Conservation (phyloP, 2,888 invertebrate genomes). For the Cryptosula pallasiana region DNA sequence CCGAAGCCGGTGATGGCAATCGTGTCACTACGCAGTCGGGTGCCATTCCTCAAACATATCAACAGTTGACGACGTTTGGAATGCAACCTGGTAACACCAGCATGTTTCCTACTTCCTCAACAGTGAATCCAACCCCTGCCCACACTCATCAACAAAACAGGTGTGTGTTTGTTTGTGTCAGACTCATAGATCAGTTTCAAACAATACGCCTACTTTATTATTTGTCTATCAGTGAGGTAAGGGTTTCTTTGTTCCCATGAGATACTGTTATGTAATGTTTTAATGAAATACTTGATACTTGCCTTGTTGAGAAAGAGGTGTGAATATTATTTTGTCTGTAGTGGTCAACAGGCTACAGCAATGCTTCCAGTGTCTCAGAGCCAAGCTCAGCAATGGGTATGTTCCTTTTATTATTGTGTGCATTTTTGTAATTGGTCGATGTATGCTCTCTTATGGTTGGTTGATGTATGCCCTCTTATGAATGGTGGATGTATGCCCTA, state of each 20-base stretch:
- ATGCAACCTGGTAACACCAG: neutral
- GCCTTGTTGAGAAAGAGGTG: too few species aligned
- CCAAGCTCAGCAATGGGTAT: neutral
- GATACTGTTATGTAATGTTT: too few species aligned
- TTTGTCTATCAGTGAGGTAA: too few species aligned
- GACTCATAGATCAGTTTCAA: too few species aligned
- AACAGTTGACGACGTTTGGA: constrained; percentile 9
- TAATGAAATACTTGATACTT: too few species aligned
- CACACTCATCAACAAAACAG: neutral
- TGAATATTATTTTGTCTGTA: neutral
- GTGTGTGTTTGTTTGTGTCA: too few species aligned
- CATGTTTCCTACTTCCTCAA: neutral
- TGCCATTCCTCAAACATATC: constrained; percentile 12
- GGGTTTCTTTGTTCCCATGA: too few species aligned
- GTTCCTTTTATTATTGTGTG: neutral
- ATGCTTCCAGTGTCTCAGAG: neutral
- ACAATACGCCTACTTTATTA: too few species aligned
- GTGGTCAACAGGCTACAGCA: neutral
- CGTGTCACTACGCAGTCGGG: neutral
- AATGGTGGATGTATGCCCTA: too few species aligned
- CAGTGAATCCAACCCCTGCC: neutral
- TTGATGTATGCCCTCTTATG: too few species aligned
- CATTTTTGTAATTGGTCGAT: neutral
- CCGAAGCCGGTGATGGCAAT: constrained; percentile 11
- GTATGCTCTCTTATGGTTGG: neutral